Base-by-base conservation (phyloP, 2,113 vertebrate species). In the Nyctibius bracteatus region DNA sequence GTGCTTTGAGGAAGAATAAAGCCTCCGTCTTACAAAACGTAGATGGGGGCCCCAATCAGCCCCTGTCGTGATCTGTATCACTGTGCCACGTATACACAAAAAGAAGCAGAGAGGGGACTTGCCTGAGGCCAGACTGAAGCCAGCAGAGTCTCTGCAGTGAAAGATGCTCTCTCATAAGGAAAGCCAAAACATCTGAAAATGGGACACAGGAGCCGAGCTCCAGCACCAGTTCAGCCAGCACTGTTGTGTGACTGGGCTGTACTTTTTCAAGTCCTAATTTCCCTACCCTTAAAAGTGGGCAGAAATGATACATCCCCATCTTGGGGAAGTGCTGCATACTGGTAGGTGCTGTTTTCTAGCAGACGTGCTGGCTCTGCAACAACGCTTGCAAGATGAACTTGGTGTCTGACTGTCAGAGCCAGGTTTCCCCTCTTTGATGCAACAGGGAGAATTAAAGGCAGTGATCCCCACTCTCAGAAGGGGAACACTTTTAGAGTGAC, bases 371-470 rank as follows among this genome's bases (percentile, higher is more conserved):
- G 57, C 82, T 88, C 47, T 81, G 44, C 47, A 51, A 12, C 52
- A 86, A 12, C 0, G 0, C 39, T 41, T 41, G 52, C 23, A 30
- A 47, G 55, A 51, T 39, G 18, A 77, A 25, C 16, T 68, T 12
- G 11, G 57, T 49, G n/a, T 25, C 24, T 41, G 47, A 14, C 30
- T 58, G 44, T 33, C 63, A 65, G 44, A 65, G 5, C 18, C 72
- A 55, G n/a, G 25, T 44, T 82, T 78, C 61, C 28, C n/a, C 71
- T 88, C 71, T 37, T 46, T 57, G 57, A 41, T 3, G 4, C 14
- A 12, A 5, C 5, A 20, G 2, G 4, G 55, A 63, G 44, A 39
- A 66, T n/a, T 49, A 61, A 39, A 80, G 22, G 22, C 46, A 61
- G 12, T 2, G 0, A 62, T 27, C 12, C 24, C 9, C 63, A 5